Evolutionary conservation across 2,888 invertebrate species (phyloP).

Genomic region (Stramonita haemastoma): DNA sequence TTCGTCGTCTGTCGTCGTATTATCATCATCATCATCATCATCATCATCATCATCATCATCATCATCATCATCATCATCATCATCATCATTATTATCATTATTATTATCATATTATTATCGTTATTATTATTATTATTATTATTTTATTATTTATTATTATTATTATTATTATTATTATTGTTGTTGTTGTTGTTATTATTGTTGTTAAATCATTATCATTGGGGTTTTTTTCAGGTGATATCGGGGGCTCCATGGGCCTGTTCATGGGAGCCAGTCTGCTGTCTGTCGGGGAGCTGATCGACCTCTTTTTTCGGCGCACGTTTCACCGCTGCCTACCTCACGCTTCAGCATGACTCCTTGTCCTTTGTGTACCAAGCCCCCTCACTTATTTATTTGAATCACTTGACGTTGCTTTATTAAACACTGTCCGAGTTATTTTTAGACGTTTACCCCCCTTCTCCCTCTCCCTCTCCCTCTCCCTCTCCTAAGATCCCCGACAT

Average conservation of each 20-base stretch:
- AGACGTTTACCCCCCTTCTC: neutral
- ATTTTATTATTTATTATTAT: no score
- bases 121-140: no score
- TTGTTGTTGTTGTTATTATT: no score
- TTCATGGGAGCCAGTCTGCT: neutral
- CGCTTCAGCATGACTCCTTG: neutral
- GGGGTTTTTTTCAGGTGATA: neutral
- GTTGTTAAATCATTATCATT: no score
- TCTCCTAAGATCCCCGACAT: neutral
- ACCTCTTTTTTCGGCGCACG: neutral
- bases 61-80: no score
- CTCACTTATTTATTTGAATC: neutral
- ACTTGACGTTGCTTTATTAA: neutral
- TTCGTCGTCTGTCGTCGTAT: no score
- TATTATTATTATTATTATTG: no score
- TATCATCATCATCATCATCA: no score
- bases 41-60: no score
- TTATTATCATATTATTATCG: no score
- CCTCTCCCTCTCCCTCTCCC: slow-evolving; percentile 22
- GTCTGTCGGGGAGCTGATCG: neutral
- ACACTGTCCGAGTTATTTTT: neutral
- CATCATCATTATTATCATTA: no score
- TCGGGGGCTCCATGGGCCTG: neutral
- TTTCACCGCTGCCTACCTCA: neutral
- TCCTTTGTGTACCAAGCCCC: neutral